Percentiles rank a stretch among this genome's conserved stretches.
Conservation (phyloP, 2,888 invertebrate species). For the Melieria omissa region DNA sequence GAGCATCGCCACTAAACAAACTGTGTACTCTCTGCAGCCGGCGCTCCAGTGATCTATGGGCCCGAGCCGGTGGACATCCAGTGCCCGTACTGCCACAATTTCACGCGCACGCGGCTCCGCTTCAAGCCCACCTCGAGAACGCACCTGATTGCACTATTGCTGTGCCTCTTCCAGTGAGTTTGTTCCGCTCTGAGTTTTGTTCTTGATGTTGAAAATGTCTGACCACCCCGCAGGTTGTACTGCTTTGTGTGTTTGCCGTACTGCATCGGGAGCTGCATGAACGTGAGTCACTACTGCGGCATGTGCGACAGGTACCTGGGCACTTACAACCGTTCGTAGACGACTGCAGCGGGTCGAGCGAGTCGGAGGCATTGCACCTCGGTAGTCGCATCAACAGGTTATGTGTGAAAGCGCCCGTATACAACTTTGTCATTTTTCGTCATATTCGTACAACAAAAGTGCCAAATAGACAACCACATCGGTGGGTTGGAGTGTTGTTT, state of each 20-base stretch:
- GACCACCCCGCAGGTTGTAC: constrained; percentile 50
- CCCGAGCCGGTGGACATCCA: constrained; percentile 65
- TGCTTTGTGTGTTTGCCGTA: constrained; percentile 61
- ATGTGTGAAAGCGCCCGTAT: too few relatives aligned
- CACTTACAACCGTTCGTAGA: constrained; percentile 43
- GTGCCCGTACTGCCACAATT: constrained; percentile 68
- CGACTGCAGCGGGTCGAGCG: too few relatives aligned
- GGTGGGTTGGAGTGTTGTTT: too few relatives aligned
- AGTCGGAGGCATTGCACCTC: too few relatives aligned
- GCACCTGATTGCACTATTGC: constrained; percentile 69
- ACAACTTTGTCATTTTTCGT: too few relatives aligned
- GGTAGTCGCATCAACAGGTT: too few relatives aligned
- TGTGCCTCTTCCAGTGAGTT: constrained; percentile 66
- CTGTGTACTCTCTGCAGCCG: constrained; percentile 34
- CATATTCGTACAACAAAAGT: too few relatives aligned
- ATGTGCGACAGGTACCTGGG: constrained; percentile 60
- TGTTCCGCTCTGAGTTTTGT: background rate
- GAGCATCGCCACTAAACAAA: too few relatives aligned
- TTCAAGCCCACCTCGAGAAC: constrained; percentile 68
- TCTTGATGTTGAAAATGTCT: background rate
- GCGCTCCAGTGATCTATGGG: constrained; percentile 58
- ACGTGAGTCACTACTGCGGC: constrained; percentile 58
- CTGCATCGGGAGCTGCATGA: constrained; percentile 59
- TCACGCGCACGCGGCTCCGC: constrained; percentile 66
- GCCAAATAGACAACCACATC: too few relatives aligned